A percentile compares a stretch with the other conserved stretches of the same genome.
These are phyloP conservation scores for Psix sp. DNA, from an alignment of 1,140 invertebrate species.

Conservation along the genomic window DNA sequence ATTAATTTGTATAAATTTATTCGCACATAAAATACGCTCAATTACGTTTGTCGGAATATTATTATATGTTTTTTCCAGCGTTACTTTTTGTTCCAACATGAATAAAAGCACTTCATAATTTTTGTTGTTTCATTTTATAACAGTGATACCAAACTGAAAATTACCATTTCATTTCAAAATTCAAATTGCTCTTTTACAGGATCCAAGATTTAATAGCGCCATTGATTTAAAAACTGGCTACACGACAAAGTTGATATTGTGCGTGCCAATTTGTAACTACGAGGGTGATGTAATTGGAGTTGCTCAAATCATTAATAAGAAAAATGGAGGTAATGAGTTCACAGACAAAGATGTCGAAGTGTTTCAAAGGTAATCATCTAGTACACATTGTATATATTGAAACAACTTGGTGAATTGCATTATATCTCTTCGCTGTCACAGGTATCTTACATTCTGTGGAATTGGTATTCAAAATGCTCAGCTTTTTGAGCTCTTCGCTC, in stretches of 20 bases:
- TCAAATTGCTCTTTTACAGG: slow-evolving; percentile 75
- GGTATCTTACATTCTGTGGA: slow-evolving; percentile 97
- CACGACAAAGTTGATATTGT: slow-evolving; percentile 92
- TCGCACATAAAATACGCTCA: too few relatives aligned
- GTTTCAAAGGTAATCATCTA: slow-evolving; percentile 79
- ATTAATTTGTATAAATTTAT: too few relatives aligned
- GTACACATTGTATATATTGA: background rate
- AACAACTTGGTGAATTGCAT: background rate
- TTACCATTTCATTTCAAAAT: background rate
- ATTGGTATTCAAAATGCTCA: slow-evolving; percentile 98
- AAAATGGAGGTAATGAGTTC: slow-evolving; percentile 90
- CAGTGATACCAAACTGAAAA: too few relatives aligned
- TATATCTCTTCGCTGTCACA: slow-evolving; percentile 60
- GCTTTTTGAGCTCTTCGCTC: slow-evolving; percentile 94
- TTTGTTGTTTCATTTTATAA: too few relatives aligned
- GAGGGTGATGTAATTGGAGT: slow-evolving; percentile 97
- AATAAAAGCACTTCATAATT: too few relatives aligned
- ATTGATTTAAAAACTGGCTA: slow-evolving; percentile 95
- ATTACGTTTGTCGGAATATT: too few relatives aligned
- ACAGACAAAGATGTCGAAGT: slow-evolving; percentile 92
- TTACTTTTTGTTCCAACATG: too few relatives aligned
- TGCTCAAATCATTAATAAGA: slow-evolving; percentile 98
- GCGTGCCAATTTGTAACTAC: slow-evolving; percentile 97
- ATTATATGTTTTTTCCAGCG: too few relatives aligned
- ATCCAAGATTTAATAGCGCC: slow-evolving; percentile 91